These are phyloP conservation scores for Baccha elongata DNA, from an alignment of 2,888 invertebrate genomes.

Conservation along the genomic window DNA sequence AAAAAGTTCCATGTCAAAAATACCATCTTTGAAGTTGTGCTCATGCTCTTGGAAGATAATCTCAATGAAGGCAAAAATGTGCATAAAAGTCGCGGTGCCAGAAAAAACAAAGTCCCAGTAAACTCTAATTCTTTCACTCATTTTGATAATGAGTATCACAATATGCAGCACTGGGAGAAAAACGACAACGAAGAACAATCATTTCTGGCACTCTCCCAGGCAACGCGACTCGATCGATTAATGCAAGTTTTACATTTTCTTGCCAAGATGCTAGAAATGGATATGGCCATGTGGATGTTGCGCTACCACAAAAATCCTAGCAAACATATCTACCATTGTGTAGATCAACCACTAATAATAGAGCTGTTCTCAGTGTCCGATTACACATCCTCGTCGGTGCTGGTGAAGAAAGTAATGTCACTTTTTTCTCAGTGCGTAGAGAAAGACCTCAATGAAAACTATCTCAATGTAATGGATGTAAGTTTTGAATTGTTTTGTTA, in stretches of 20 bases:
- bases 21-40: conserved; percentile 75
- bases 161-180: conserved; percentile 79
- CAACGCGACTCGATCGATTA: conserved; percentile 83
- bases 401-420: conserved; percentile 77
- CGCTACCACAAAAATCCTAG: conserved; percentile 81
- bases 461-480: conserved; percentile 78
- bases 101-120: not conserved
- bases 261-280: conserved; percentile 84
- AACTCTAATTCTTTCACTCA: conserved; percentile 9
- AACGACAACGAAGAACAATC: conserved; percentile 74
- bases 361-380: conserved; percentile 77
- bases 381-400: conserved; percentile 75
- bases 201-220: conserved; percentile 75
- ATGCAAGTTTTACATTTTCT: conserved; percentile 83
- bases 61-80: conserved; percentile 66
- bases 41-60: conserved; percentile 77
- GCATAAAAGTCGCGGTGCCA: not conserved
- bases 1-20: conserved; percentile 67
- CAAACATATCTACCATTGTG: conserved; percentile 77
- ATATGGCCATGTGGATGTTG: conserved; percentile 84
- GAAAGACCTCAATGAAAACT: conserved; percentile 75
- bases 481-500: not conserved
- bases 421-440: conserved; percentile 77
- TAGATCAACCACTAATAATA: conserved; percentile 77
- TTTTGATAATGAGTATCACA: conserved; percentile 72